Percentiles rank a stretch among this genome's conserved stretches.
These are phyloP conservation scores for Shargacucullia verbasci DNA, from an alignment of 2,888 invertebrate genomes.

Conservation along the genomic window DNA sequence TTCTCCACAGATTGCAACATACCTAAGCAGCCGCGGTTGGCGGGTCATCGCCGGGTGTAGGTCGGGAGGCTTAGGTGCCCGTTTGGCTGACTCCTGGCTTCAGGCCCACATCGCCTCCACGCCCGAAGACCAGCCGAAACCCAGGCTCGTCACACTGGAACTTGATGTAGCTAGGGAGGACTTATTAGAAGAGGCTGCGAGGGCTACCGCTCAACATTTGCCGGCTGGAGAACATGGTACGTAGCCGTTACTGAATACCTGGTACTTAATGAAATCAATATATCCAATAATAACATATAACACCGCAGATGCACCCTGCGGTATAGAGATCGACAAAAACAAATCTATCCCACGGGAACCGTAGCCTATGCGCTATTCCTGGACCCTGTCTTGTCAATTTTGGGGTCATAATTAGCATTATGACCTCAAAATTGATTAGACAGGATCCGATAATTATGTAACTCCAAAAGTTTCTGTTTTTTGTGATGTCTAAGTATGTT, in stretches of 20 bases:
- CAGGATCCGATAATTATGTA: no score
- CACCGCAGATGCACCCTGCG: no score
- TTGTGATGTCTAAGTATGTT: no score
- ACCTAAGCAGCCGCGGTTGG: conserved; percentile 92
- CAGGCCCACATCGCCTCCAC: conserved; percentile 85
- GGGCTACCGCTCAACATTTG: conserved; percentile 93
- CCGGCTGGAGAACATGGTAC: conserved; percentile 95
- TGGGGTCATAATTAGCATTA: no score
- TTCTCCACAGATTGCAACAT: conserved; percentile 89
- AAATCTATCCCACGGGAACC: no score
- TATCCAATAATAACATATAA: no score
- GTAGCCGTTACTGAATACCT: neutral
- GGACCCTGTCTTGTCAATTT: no score
- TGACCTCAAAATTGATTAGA: no score
- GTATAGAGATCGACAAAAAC: no score
- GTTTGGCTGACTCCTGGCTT: conserved; percentile 90
- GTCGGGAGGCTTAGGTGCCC: conserved; percentile 89
- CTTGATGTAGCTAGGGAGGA: conserved; percentile 95
- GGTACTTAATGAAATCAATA: no score
- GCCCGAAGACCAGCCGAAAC: conserved; percentile 83
- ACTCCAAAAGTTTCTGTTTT: no score
- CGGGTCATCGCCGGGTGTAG: conserved; percentile 94
- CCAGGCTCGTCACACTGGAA: conserved; percentile 91
- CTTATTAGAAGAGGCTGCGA: conserved; percentile 93
- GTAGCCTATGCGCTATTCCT: no score